phyloP scores from a whole-genome alignment of 2,797 vertebrate species.

The Benthosema pterotum region DNA sequence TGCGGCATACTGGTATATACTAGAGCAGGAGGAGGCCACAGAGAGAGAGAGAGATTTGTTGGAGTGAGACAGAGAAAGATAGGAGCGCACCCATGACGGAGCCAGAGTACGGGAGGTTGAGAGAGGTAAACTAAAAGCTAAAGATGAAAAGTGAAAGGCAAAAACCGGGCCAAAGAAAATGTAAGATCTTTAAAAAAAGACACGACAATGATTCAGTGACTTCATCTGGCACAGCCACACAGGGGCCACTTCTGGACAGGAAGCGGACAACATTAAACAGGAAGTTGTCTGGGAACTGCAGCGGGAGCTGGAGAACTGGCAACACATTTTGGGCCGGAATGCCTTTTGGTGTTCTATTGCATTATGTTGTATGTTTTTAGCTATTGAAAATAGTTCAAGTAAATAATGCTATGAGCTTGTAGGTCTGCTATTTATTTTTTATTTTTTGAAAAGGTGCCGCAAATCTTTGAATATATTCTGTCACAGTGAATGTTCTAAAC shows the following conservation, averaged over 20 bases:
- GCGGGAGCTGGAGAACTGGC: constrained; percentile 19
- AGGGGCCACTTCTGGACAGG: constrained; percentile 49
- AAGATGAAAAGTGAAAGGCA: neutral
- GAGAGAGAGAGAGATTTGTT: constrained; percentile 1
- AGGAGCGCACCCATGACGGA: neutral
- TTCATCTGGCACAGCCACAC: constrained; percentile 29
- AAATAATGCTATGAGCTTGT: no score
- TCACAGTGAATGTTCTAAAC: no score
- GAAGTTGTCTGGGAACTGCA: constrained; percentile 61
- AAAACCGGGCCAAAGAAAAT: constrained; percentile 21
- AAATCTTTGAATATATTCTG: no score
- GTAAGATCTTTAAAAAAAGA: constrained; percentile 52
- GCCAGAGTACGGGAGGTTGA: constrained; percentile 22
- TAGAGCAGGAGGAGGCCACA: neutral
- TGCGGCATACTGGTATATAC: neutral
- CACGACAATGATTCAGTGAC: constrained; percentile 56
- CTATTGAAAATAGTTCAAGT: no score
- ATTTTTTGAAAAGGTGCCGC: no score
- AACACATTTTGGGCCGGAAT: neutral
- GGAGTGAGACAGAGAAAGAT: neutral
- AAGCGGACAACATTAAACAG: constrained; percentile 71
- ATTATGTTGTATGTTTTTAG: no score
- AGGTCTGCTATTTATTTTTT: no score
- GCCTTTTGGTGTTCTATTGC: no score
- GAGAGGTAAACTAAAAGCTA: constrained; percentile 17